phyloP scores from a whole-genome alignment of 2,113 vertebrate species.

The Clinocottus analis region DNA sequence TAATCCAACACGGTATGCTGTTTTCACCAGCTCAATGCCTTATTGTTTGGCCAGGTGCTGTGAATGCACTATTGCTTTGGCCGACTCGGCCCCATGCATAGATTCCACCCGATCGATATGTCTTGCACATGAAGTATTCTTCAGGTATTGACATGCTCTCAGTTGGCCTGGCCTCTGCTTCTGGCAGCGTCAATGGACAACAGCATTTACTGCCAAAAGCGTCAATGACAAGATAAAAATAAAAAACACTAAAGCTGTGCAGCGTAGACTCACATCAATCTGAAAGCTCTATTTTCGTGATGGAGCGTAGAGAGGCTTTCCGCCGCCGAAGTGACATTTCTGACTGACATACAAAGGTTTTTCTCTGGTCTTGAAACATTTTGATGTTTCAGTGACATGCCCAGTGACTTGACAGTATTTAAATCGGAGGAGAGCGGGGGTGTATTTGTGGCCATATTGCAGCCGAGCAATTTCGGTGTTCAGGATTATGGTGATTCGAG shows the following conservation, averaged over 20 bases:
- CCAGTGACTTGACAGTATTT: slow-evolving; percentile 49
- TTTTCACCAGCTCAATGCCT: slow-evolving; percentile 31
- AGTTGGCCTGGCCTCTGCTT: slow-evolving; percentile 39
- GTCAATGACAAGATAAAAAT: slow-evolving; percentile 10
- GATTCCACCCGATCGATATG: slow-evolving; percentile 66
- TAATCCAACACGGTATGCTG: not conserved
- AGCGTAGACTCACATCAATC: slow-evolving; percentile 8
- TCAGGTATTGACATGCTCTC: slow-evolving; percentile 51
- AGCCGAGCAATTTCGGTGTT: slow-evolving; percentile 21
- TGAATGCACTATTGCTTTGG: slow-evolving; percentile 51
- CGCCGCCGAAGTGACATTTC: slow-evolving; percentile 37
- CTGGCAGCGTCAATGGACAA: slow-evolving; percentile 33
- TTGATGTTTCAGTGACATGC: slow-evolving; percentile 51
- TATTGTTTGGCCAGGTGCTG: slow-evolving; percentile 52
- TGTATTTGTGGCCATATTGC: slow-evolving; percentile 9
- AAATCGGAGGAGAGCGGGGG: slow-evolving; percentile 17
- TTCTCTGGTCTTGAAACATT: slow-evolving; percentile 21
- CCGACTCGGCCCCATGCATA: slow-evolving; percentile 49
- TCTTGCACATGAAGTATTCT: slow-evolving; percentile 63
- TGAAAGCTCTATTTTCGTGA: slow-evolving; percentile 41
- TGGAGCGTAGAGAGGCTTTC: slow-evolving; percentile 30
- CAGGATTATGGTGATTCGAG: slow-evolving; percentile 40
- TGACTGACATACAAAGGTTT: slow-evolving; percentile 23
- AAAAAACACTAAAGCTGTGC: not conserved
- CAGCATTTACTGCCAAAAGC: slow-evolving; percentile 21